Percentiles rank a stretch among this genome's conserved stretches.
Conservation (phyloP, 2,888 invertebrate species). For the Drosophila bunnanda region DNA sequence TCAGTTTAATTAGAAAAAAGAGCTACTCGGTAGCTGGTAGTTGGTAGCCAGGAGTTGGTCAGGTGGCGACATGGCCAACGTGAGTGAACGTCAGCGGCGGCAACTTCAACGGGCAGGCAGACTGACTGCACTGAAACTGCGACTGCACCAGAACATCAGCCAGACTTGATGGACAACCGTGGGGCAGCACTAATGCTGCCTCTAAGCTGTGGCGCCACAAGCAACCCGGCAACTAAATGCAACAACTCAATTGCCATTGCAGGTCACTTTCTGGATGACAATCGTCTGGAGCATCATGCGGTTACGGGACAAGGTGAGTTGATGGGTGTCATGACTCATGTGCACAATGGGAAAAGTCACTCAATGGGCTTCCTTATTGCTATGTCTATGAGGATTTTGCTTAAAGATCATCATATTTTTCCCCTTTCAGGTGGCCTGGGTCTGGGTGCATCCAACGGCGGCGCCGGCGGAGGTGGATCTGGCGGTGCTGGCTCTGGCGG, state of each 20-base stretch:
- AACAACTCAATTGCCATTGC: conserved; percentile 77
- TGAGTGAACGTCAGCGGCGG: conserved; percentile 73
- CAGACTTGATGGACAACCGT: conserved; percentile 74
- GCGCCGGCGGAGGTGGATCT: conserved; percentile 78
- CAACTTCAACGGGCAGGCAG: conserved; percentile 54
- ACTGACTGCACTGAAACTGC: conserved; percentile 26
- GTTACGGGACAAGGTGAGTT: conserved; percentile 82
- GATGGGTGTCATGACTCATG: conserved; percentile 61
- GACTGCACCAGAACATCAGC: conserved; percentile 52
- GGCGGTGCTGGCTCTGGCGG: conserved; percentile 81
- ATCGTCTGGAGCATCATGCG: conserved; percentile 84
- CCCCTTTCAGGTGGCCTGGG: conserved; percentile 68
- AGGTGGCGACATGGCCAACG: conserved; percentile 58
- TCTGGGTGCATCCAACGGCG: conserved; percentile 64
- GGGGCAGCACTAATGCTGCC: conserved; percentile 69
- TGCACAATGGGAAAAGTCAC: conserved; percentile 58
- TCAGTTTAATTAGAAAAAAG: conserved; percentile 75
- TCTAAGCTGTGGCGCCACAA: conserved; percentile 68
- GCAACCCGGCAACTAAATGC: conserved; percentile 58
- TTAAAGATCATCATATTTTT: too few species aligned
- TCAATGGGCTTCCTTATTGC: conserved; percentile 1
- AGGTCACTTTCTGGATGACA: conserved; percentile 85
- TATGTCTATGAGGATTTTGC: not conserved
- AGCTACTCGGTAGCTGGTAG: conserved; percentile 21
- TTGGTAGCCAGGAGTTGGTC: conserved; percentile 32